Evolutionary conservation across 2,888 invertebrate genomes (phyloP).

Genomic region (Pyrocoelia pectoralis): DNA sequence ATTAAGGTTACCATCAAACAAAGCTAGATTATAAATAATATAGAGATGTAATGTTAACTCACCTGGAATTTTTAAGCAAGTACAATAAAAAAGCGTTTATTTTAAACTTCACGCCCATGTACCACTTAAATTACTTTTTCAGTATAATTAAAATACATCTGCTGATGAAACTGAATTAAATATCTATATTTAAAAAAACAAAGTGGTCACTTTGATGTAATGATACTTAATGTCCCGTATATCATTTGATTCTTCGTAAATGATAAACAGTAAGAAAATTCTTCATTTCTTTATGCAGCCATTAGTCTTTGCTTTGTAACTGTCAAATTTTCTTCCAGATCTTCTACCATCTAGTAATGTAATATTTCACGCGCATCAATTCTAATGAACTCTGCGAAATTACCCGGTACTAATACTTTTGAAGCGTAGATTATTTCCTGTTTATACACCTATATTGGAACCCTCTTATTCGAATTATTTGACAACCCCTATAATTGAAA

Average conservation of each 20-base stretch:
- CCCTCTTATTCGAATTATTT: too few relatives aligned
- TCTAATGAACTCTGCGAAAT: too few relatives aligned
- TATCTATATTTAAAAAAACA: slow-evolving; percentile 8
- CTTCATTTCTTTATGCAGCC: neutral
- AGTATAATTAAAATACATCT: slow-evolving; percentile 13
- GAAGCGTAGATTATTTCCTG: too few relatives aligned
- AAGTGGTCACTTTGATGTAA: neutral
- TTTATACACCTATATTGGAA: too few relatives aligned
- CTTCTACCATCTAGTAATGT: too few relatives aligned
- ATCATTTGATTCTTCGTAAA: neutral
- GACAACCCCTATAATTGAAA: too few relatives aligned
- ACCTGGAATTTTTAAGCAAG: slow-evolving; percentile 18
- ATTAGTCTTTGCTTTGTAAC: neutral
- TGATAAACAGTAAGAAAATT: neutral
- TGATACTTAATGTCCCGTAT: neutral
- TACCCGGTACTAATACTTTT: too few relatives aligned
- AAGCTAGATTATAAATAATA: slow-evolving; percentile 23
- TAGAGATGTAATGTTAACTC: slow-evolving; percentile 15
- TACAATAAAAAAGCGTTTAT: slow-evolving; percentile 16
- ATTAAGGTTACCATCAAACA: slow-evolving; percentile 11
- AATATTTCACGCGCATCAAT: too few relatives aligned
- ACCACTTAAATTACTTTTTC: slow-evolving; percentile 11
- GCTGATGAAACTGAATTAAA: slow-evolving; percentile 11
- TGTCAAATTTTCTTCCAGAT: neutral
- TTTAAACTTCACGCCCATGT: slow-evolving; percentile 17